These are phyloP conservation scores for Ormia ochracea DNA, from an alignment of 2,888 invertebrate species.

Conservation along the genomic window DNA sequence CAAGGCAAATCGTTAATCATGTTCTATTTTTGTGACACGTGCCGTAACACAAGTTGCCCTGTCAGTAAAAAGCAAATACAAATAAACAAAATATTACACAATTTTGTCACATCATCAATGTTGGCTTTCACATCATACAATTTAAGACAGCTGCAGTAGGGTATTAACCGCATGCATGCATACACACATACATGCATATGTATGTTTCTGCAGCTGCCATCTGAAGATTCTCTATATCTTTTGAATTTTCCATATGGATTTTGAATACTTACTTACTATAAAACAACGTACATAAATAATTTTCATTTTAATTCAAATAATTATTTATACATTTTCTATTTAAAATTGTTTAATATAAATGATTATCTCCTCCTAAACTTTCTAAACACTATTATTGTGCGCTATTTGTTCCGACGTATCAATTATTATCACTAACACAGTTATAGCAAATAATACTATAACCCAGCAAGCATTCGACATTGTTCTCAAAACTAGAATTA, in stretches of 20 bases:
- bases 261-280: neutral
- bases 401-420: too few relatives aligned
- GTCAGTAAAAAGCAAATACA: neutral
- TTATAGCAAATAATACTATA: too few relatives aligned
- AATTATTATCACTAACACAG: too few relatives aligned
- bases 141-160: neutral
- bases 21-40: conserved; percentile 53
- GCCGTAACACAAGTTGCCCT: conserved; percentile 27
- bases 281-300: neutral
- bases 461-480: too few relatives aligned
- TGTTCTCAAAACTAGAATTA: too few relatives aligned
- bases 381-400: too few relatives aligned
- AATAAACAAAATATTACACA: neutral
- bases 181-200: neutral
- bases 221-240: neutral
- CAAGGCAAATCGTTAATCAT: conserved; percentile 41
- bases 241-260: neutral
- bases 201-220: neutral
- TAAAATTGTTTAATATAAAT: too few relatives aligned
- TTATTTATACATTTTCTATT: too few relatives aligned
- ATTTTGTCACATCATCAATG: conserved; percentile 30
- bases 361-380: too few relatives aligned
- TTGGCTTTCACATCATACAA: neutral
- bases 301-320: too few relatives aligned
- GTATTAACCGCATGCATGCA: neutral